Evolutionary conservation across 2,888 invertebrate species (phyloP).

Genomic region (Pyrrhosoma nymphula): DNA sequence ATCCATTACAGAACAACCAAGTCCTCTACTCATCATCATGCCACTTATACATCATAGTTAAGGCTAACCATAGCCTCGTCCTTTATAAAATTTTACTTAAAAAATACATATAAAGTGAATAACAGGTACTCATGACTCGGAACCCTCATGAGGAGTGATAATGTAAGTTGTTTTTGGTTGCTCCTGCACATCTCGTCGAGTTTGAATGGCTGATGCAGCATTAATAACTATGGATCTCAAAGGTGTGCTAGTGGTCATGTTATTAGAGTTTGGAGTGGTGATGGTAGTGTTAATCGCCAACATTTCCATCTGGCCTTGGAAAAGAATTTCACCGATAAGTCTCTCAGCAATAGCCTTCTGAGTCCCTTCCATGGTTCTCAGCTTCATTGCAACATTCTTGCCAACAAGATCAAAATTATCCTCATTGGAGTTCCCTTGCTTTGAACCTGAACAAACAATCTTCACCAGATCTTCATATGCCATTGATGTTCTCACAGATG

Average conservation of each 20-base stretch:
- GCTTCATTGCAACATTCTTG: not conserved
- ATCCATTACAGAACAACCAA: too few species aligned
- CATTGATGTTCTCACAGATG: not conserved
- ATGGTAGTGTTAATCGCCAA: not conserved
- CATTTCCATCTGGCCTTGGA: slow-evolving; percentile 36
- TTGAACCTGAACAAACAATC: not conserved
- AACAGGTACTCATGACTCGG: not conserved
- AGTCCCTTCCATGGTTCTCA: not conserved
- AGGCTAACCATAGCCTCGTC: too few species aligned
- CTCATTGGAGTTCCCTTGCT: not conserved
- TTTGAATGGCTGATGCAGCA: not conserved
- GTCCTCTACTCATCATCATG: too few species aligned
- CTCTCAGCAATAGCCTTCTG: slow-evolving; percentile 14
- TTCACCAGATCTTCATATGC: not conserved
- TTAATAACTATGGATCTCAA: not conserved
- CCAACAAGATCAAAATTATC: slow-evolving; percentile 1
- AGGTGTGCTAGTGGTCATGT: not conserved
- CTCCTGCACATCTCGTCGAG: not conserved
- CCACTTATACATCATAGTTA: too few species aligned
- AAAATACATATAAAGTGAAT: not conserved
- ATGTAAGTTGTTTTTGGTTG: not conserved
- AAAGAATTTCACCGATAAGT: slow-evolving; percentile 22
- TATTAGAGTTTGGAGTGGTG: not conserved
- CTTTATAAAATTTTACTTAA: not conserved
- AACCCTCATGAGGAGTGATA: not conserved